phyloP scores from a whole-genome alignment of 2,888 invertebrate species.

The Andrena fulva region DNA sequence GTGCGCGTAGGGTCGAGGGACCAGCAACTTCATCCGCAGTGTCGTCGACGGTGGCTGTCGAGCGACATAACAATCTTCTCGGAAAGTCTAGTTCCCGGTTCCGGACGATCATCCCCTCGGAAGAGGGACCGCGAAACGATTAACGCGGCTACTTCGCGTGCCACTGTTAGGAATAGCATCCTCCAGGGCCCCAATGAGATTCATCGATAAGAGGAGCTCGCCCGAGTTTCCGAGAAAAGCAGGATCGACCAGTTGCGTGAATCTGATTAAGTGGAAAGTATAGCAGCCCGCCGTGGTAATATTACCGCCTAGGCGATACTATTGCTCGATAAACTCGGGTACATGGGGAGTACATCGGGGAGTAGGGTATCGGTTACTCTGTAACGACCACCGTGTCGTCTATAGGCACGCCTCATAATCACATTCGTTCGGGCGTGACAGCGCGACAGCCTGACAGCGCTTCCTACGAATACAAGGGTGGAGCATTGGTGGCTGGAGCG shows the following conservation, averaged over 20 bases:
- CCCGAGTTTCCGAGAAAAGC: slow-evolving; percentile 44
- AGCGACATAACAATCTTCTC: background rate
- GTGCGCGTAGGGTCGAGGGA: background rate
- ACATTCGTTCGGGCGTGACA: slow-evolving; percentile 43
- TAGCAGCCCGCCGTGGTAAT: slow-evolving; percentile 48
- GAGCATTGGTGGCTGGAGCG: background rate
- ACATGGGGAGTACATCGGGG: slow-evolving; percentile 30
- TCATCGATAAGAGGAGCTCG: slow-evolving; percentile 36
- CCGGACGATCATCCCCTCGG: background rate
- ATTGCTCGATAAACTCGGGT: slow-evolving; percentile 57
- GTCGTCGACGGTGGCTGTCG: background rate
- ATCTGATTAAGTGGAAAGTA: slow-evolving; percentile 59
- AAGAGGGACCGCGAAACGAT: background rate
- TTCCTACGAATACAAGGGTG: background rate
- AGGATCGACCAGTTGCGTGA: slow-evolving; percentile 47
- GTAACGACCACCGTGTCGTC: slow-evolving; percentile 41
- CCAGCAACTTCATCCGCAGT: too few relatives aligned
- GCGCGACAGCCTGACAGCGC: slow-evolving; percentile 1
- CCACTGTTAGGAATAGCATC: slow-evolving; percentile 8
- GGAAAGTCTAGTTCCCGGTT: background rate
- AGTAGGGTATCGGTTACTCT: slow-evolving; percentile 54
- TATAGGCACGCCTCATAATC: slow-evolving; percentile 34
- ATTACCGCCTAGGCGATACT: slow-evolving; percentile 62
- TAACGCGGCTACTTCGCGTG: background rate
- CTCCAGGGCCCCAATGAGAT: slow-evolving; percentile 30